Percentiles rank a stretch among this genome's conserved stretches.
phyloP scores from a whole-genome alignment of 2,888 invertebrate genomes.

The Lithodes maja region DNA sequence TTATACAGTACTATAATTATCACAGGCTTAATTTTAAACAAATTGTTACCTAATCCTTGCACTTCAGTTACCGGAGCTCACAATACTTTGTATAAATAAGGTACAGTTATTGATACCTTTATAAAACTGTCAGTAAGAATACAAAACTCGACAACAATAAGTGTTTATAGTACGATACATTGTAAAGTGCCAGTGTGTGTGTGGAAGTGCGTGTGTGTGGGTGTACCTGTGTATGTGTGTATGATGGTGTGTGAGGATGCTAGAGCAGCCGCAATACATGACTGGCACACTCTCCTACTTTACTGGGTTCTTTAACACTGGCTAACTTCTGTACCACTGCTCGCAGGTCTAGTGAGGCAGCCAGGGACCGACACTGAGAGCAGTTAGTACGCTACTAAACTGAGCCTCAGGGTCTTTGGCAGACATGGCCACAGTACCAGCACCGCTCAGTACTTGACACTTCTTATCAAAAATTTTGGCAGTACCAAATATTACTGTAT shows the following conservation, averaged over 20 bases:
- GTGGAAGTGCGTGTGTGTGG: too few relatives aligned
- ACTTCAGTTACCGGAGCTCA: too few relatives aligned
- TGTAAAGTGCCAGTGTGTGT: too few relatives aligned
- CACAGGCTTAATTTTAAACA: too few relatives aligned
- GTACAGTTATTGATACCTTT: too few relatives aligned
- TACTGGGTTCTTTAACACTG: constrained; percentile 72
- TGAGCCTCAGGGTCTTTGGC: constrained; percentile 83
- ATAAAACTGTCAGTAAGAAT: too few relatives aligned
- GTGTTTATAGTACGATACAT: too few relatives aligned
- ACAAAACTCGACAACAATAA: too few relatives aligned
- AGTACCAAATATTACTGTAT: constrained; percentile 78
- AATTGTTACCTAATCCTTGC: too few relatives aligned
- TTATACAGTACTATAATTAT: too few relatives aligned
- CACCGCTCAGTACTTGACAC: constrained; percentile 77
- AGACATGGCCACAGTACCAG: constrained; percentile 77
- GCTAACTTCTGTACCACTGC: constrained; percentile 60
- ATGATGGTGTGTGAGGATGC: not conserved
- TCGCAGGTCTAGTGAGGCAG: constrained; percentile 70
- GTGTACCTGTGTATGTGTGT: too few relatives aligned
- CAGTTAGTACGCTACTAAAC: constrained; percentile 79
- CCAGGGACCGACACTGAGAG: constrained; percentile 55
- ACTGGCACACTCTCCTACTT: constrained; percentile 73
- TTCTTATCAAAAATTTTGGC: constrained; percentile 71
- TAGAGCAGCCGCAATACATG: constrained; percentile 65
- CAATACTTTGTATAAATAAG: too few relatives aligned